Evolutionary conservation across 2,113 vertebrate species (phyloP), one percentile per base, ranked within the genome.

Genomic region (Oreochromis niloticus): DNA sequence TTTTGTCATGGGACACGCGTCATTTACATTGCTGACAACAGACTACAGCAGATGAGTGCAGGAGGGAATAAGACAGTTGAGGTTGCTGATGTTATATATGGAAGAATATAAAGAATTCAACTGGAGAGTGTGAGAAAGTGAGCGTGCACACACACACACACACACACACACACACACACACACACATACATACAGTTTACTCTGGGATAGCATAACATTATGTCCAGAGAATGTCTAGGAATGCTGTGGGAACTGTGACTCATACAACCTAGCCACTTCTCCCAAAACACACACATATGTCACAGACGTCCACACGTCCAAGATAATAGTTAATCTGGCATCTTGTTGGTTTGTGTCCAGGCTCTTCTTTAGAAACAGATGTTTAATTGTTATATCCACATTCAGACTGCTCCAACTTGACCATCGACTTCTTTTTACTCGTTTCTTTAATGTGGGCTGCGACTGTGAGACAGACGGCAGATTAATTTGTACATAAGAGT

Each of bases 311-410:
- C 50, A 66, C 84, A 81, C 19, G 66, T 78, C 87, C 80, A 85
- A 84, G 82, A 90, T 90, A 87, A 92, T 94, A 91, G 91, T 94
- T 92, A 93, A 94, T 94, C 90, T 92, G 80, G 81, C 89, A 85
- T 82, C 86, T 54, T 92, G 83, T 93, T 92, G 92, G 89, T 59
- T 87, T 52, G 85, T 82, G 75, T 92, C 91, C 93, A 92, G 81
- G 73, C 54, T 57, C 81, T 85, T 93, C 84, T 91, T 92, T 91
- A 79, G 86, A 79, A 94, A 87, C 91, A 93, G 90, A 91, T 71
- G 84, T 89, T 55, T 92, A 87, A 90, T 89, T 94, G 90, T 91
- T 91, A 80, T 86, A 81, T 91, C 85, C 39, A 87, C 91, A 83
- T 86, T 80, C 68, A 80, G 80, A 50, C 54, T 43, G 22, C 86